phyloP scores from a whole-genome alignment of 2,888 invertebrate species.

The Ypsolopha sequella region DNA sequence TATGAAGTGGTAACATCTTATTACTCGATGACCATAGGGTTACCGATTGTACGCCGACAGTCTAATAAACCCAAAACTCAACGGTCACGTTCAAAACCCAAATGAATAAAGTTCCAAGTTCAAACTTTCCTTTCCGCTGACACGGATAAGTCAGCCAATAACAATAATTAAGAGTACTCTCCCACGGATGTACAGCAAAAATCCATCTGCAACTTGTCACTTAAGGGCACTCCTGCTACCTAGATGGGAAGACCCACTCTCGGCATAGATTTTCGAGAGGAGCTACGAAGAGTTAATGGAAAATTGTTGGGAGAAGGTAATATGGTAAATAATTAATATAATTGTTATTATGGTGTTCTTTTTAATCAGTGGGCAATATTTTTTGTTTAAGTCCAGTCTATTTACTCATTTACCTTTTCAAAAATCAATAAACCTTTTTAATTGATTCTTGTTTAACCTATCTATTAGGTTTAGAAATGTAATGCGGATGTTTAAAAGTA shows the following conservation, averaged over 20 bases:
- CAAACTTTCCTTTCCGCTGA: not conserved
- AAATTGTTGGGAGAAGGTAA: slow-evolving; percentile 9
- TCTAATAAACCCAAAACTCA: no score
- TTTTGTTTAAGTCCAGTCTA: no score
- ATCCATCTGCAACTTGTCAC: slow-evolving; percentile 66
- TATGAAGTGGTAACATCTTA: no score
- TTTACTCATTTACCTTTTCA: no score
- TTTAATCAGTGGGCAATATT: not conserved
- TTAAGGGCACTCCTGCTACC: slow-evolving; percentile 51
- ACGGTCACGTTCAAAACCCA: no score
- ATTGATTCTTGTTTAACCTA: no score
- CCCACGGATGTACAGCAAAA: slow-evolving; percentile 56
- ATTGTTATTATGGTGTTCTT: not conserved
- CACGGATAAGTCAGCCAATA: slow-evolving; percentile 28
- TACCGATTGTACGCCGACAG: no score
- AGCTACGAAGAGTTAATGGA: slow-evolving; percentile 14
- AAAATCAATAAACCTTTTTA: no score
- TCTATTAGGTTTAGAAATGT: no score
- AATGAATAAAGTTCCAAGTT: no score
- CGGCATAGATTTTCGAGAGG: slow-evolving; percentile 9
- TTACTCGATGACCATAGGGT: no score
- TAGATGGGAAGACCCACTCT: not conserved
- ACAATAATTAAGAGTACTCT: slow-evolving; percentile 29
- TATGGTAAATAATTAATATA: not conserved
- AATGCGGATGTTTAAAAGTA: no score